Conservation (phyloP, 2,113 vertebrate species). For the Marmota monax region DNA sequence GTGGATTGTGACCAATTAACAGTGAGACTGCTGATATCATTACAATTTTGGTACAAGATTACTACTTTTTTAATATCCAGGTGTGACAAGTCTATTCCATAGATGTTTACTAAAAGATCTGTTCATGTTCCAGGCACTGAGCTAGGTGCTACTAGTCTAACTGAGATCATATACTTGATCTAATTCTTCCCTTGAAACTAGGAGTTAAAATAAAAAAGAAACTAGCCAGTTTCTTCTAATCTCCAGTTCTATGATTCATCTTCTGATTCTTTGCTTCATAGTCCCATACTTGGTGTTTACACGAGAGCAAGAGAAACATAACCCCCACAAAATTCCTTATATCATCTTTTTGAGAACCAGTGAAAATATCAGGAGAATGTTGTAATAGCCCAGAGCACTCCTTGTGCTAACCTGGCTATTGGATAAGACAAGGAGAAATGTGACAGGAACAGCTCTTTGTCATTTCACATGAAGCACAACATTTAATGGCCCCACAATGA, state of each 20-base stretch:
- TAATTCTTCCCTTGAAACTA: background rate
- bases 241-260: background rate
- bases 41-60: background rate
- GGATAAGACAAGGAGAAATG: background rate
- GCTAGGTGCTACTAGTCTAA: background rate
- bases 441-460: background rate
- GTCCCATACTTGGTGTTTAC: background rate
- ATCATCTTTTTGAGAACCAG: conserved; percentile 10
- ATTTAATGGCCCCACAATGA: background rate
- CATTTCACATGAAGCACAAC: background rate
- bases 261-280: background rate
- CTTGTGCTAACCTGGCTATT: background rate
- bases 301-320: background rate
- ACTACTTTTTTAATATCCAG: background rate
- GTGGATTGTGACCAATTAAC: background rate
- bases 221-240: conserved; percentile 12
- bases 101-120: background rate
- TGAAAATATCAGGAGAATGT: conserved; percentile 28
- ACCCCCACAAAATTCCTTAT: background rate
- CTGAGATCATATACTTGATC: background rate
- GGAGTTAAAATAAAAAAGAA: conserved; percentile 36
- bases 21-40: background rate
- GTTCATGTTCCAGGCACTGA: background rate
- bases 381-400: background rate
- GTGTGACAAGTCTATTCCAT: background rate